phyloP scores from a whole-genome alignment of 30 jellyfish, hydroid and myxozoan species.

The Pelagia noctiluca region DNA sequence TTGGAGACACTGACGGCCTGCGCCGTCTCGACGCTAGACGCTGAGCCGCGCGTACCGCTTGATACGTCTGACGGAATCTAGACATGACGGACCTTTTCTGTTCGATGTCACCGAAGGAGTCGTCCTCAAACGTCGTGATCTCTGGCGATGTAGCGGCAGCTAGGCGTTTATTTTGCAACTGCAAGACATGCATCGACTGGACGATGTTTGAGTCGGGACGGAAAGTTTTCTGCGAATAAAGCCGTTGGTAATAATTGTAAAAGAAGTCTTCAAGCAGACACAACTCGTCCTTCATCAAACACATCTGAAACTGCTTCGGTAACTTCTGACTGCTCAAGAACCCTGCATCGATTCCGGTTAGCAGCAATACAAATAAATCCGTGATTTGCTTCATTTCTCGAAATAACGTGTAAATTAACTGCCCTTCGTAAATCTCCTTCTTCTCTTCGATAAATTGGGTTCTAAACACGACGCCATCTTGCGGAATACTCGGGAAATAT shows the following conservation, averaged over 20 bases:
- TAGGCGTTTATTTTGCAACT: not conserved
- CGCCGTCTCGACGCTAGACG: not conserved
- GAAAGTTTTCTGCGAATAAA: conserved; percentile 73
- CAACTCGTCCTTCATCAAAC: conserved; percentile 75
- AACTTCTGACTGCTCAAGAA: conserved; percentile 47
- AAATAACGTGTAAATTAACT: conserved; percentile 62
- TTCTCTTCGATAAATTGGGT: conserved; percentile 73
- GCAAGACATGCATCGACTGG: conserved; percentile 45
- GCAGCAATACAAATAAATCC: conserved; percentile 80
- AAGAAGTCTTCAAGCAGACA: conserved; percentile 76
- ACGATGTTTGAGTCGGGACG: conserved; percentile 66
- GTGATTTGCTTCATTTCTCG: conserved; percentile 88
- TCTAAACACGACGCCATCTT: conserved; percentile 91
- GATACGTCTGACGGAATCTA: not conserved
- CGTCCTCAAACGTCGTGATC: not conserved
- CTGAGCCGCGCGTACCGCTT: conserved; percentile 5
- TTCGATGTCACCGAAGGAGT: not conserved
- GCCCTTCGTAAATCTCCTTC: conserved; percentile 71
- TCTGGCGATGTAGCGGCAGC: not conserved
- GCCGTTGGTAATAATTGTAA: conserved; percentile 76
- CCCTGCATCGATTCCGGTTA: conserved; percentile 92
- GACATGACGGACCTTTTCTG: conserved; percentile 6
- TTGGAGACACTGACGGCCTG: not conserved
- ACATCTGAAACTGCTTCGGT: conserved; percentile 82
- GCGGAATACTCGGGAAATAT: conserved; percentile 70